A percentile compares a stretch with the other conserved stretches of the same genome.
phyloP scores from a whole-genome alignment of 2,113 vertebrate genomes.

The Montifringilla adamsi region DNA sequence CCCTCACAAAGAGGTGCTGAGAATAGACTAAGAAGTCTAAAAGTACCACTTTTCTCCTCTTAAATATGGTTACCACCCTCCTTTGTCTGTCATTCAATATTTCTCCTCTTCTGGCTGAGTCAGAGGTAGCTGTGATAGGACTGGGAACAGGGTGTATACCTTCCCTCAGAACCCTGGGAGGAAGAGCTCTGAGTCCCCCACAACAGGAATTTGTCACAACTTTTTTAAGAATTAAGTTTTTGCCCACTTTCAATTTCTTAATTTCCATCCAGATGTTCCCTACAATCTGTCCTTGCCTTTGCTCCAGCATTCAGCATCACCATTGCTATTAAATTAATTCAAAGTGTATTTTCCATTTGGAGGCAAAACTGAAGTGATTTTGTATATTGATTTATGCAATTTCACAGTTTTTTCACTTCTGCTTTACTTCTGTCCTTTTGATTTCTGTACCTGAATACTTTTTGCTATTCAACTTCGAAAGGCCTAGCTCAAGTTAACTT shows the following conservation, averaged over 20 bases:
- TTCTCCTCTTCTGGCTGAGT: neutral
- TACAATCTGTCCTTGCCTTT: neutral
- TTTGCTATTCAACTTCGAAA: neutral
- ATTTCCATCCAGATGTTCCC: neutral
- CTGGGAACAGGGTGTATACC: fast-evolving
- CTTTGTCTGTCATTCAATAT: neutral
- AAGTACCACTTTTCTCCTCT: neutral
- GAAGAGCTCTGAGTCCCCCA: neutral
- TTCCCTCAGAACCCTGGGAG: neutral
- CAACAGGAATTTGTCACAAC: neutral
- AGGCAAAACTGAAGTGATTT: neutral
- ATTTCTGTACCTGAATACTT: neutral
- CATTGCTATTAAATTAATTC: neutral
- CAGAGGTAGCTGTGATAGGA: neutral
- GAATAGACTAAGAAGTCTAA: neutral
- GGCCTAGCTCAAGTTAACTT: neutral
- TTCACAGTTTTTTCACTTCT: neutral
- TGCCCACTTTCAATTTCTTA: neutral
- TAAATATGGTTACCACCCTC: neutral
- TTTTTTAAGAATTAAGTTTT: neutral
- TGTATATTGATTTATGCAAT: neutral
- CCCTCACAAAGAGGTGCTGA: neutral
- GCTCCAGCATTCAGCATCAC: neutral
- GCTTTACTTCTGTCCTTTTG: neutral
- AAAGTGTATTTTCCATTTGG: neutral